Base-by-base conservation (phyloP, 2,113 vertebrate species). In the Gallinago paraguaiae region DNA sequence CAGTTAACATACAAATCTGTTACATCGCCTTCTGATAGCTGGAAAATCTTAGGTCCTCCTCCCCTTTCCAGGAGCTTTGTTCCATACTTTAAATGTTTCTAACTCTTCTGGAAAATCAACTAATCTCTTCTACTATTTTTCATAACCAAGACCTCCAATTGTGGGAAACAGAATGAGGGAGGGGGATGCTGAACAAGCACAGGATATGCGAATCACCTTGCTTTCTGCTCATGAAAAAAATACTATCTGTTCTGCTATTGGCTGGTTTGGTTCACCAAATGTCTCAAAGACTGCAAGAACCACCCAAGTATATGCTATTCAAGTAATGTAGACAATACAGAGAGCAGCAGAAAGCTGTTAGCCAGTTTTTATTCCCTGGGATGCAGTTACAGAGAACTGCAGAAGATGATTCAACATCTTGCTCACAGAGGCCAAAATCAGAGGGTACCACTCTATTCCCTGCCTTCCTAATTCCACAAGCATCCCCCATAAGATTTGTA, bases 221-320 rank as follows among this genome's bases (percentile, higher is more conserved):
- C 17, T 51, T 80, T 70, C 33, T 39, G 30, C 33, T 25, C 24
- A 20, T 28, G 28, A 68, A 69, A 83, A 57, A 59, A 28, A 3
- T 3, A 31, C 17, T 27, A 2, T 9, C 19, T 53, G 31, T 53
- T 71, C 71, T 86, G 57, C 46, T 71, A 15, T 4, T 30, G 7
- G 39, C 43, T n/a, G 13, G 4, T 60, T 63, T 79, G 8, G 33
- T 39, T 71, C 75, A 82, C 9, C 18, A 81, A 71, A 41, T 9
- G 13, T 56, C 31, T 60, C 64, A 33, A 13, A 43, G 45, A 59
- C 35, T 22, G 22, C 1, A 3, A 87, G 89, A 76, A 61, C 13
- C 17, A 51, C 17, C 2, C 0, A 3, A 23, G 22, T 60, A 0
- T 11, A 27, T 28, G 28, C 69, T 76, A 19, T 24, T 81, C 11